Evolutionary conservation across 2,888 invertebrate species (phyloP).

Genomic region (Erebia aethiops): DNA sequence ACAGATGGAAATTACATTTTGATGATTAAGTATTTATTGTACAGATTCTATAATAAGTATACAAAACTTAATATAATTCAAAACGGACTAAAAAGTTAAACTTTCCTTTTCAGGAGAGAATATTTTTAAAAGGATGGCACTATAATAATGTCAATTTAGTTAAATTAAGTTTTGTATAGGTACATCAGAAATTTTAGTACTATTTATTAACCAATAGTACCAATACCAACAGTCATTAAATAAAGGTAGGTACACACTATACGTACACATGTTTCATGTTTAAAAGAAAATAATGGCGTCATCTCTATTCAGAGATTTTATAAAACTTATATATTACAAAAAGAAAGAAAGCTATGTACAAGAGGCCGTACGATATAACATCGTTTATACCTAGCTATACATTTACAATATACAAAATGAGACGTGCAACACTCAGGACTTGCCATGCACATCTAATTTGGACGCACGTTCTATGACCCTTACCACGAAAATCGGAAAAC

Average conservation of each 20-base stretch:
- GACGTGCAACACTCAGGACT: constrained; percentile 35
- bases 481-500: no score
- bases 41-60: not conserved
- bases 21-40: constrained; percentile 22
- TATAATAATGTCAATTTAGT: not conserved
- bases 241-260: constrained; percentile 13
- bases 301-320: constrained; percentile 45
- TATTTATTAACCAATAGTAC: constrained; percentile 35
- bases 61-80: constrained; percentile 5
- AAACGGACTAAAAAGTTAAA: not conserved
- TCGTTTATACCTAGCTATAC: constrained; percentile 62
- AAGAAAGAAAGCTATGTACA: constrained; percentile 71
- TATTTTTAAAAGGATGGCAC: constrained; percentile 6
- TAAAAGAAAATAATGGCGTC: constrained; percentile 46
- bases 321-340: constrained; percentile 50
- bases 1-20: constrained; percentile 10
- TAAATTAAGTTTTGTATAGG: constrained; percentile 5
- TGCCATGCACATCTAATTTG: not conserved
- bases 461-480: not conserved
- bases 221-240: constrained; percentile 38
- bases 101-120: not conserved
- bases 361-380: constrained; percentile 64
- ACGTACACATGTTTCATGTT: constrained; percentile 23
- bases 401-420: constrained; percentile 70
- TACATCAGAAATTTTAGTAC: constrained; percentile 14